Base-by-base conservation (phyloP, 2,888 invertebrate genomes). In the Polyploca ridens region DNA sequence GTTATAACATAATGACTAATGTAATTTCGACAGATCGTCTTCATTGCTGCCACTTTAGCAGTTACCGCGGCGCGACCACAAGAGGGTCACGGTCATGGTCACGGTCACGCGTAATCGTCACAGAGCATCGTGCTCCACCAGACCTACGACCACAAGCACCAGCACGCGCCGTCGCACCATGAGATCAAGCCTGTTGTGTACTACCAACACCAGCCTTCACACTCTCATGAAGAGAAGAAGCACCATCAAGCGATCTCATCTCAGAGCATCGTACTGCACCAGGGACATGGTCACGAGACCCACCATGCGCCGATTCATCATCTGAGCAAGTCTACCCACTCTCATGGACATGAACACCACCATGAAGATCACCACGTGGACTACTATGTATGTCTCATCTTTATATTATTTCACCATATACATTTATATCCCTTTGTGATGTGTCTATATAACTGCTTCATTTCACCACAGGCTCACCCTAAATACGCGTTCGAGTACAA, bases 111-210 rank as follows among this genome's bases (percentile, higher is more conserved):
- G 16, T 74, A 79, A 71, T 85, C 84, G 7, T 84, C 84, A 3
- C 87, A 86, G 64, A 83, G 78, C 66, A 80, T 84, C 63, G 74
- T 75, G 27, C 74, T 82, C 63, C 83, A 86, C 64, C 80, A 83
- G 65, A 76, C 64, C 33, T 74, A 80, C 35, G 72, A 69, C 11
- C 69, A 70, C 49, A 41, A 73, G 1, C 60, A 3, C 67, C 27
- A 74, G 27, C 68, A 74, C 11, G 33, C 38, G 10, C n/a, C 59
- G 4, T n/a, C 49, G 61, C 57, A 72, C 44, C 63, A 70, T 59
- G 38, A 73, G 7, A 67, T 66, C 63, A 62, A 69, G 11, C 68
- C 69, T 7, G 64, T 61, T 5, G 61, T 19, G 41, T 44, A 61
- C 61, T 33, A 16, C 11, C 61, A 66, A 33, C 58, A 69, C 13